Conservation (phyloP, 2,797 vertebrate genomes). For the Masticophis lateralis region DNA sequence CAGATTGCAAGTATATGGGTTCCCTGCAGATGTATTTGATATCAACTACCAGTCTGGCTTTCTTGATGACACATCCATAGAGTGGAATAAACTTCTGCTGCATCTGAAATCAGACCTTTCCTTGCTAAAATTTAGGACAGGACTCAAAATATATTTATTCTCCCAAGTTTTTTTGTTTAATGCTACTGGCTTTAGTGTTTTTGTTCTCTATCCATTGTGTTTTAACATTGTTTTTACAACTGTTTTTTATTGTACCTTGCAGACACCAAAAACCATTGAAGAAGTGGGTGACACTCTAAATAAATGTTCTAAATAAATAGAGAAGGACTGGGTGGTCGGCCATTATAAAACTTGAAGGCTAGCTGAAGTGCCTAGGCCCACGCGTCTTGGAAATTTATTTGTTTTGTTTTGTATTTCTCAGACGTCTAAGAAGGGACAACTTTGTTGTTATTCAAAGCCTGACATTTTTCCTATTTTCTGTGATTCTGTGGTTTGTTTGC, state of each 20-base stretch:
- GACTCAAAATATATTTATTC: not conserved
- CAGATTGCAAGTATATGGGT: not conserved
- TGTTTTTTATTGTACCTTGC: not conserved
- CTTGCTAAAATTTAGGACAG: not conserved
- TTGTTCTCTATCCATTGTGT: not conserved
- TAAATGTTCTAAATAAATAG: not conserved
- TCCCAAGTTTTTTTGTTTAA: not conserved
- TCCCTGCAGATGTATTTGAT: not conserved
- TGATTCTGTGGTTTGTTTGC: not conserved
- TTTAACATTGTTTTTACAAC: not conserved
- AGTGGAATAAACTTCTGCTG: not conserved
- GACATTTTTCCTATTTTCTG: not conserved
- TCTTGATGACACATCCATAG: not conserved
- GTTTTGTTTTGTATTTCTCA: not conserved
- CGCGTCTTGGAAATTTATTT: not conserved
- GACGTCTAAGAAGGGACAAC: not conserved
- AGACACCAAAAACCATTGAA: not conserved
- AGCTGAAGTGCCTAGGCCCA: not conserved
- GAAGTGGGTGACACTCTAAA: not conserved
- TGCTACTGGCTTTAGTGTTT: not conserved
- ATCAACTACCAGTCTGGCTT: not conserved
- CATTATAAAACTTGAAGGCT: not conserved
- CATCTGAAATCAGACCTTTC: not conserved
- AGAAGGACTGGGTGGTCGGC: not conserved
- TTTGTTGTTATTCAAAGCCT: slow-evolving; percentile 3